A percentile compares a stretch with the other conserved stretches of the same genome.
phyloP scores from a whole-genome alignment of 2,797 vertebrate species.

The Lophotriccus pileatus region DNA sequence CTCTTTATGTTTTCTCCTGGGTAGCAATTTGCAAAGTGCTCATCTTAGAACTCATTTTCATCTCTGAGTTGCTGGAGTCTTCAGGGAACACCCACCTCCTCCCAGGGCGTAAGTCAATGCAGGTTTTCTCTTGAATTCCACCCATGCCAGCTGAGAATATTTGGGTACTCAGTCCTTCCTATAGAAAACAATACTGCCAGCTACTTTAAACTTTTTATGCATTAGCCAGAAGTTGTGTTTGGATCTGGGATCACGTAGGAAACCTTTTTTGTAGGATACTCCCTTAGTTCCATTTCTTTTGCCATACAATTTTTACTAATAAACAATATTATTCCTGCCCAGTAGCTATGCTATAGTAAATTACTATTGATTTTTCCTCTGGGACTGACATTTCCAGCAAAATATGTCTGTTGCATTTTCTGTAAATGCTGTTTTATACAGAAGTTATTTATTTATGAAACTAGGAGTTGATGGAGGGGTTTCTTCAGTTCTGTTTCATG shows the following conservation, averaged over 20 bases:
- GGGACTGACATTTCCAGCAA: background rate
- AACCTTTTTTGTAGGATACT: background rate
- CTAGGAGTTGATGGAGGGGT: background rate
- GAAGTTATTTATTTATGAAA: background rate
- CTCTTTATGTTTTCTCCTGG: background rate
- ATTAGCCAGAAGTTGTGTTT: background rate
- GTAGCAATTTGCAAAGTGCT: background rate
- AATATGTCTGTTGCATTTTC: accelerated
- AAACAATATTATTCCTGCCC: background rate
- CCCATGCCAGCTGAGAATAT: background rate
- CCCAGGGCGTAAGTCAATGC: background rate
- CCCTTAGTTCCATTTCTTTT: background rate
- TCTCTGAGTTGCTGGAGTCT: background rate
- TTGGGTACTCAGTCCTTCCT: background rate
- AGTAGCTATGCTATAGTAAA: background rate
- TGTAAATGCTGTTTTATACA: background rate
- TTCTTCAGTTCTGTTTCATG: background rate
- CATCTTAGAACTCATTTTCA: background rate
- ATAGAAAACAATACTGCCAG: background rate
- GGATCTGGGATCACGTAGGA: background rate
- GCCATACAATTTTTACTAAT: background rate
- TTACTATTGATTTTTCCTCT: background rate
- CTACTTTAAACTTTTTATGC: background rate
- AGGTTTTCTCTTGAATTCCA: background rate
- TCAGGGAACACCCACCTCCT: background rate